These are phyloP conservation scores for Watsonalla binaria DNA, from an alignment of 2,888 invertebrate genomes.

Conservation along the genomic window DNA sequence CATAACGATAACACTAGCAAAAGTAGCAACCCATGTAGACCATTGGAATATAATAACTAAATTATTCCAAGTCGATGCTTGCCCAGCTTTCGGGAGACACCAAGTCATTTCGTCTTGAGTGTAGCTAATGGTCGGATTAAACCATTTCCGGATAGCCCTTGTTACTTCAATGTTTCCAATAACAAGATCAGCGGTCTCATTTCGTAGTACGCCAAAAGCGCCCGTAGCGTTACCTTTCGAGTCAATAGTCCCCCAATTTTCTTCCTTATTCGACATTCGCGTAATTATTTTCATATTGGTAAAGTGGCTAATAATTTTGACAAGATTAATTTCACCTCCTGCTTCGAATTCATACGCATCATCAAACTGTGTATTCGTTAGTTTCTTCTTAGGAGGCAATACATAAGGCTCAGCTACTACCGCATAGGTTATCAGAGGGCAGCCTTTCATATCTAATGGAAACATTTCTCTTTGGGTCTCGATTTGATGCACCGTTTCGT, in stretches of 20 bases:
- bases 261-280: slow-evolving; percentile 51
- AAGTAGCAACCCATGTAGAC: slow-evolving; percentile 66
- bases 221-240: slow-evolving; percentile 60
- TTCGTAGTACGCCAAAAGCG: slow-evolving; percentile 48
- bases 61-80: slow-evolving; percentile 68
- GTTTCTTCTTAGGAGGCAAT: slow-evolving; percentile 54
- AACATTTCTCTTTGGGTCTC: slow-evolving; percentile 53
- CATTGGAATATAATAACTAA: slow-evolving; percentile 69
- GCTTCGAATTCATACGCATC: slow-evolving; percentile 57
- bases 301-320: slow-evolving; percentile 67
- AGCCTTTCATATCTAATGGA: slow-evolving; percentile 60
- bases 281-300: slow-evolving; percentile 65
- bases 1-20: slow-evolving; percentile 51
- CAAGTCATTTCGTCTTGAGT: slow-evolving; percentile 74
- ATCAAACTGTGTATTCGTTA: slow-evolving; percentile 35
- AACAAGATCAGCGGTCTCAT: slow-evolving; percentile 55
- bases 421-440: slow-evolving; percentile 63
- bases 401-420: slow-evolving; percentile 71
- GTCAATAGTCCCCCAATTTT: slow-evolving; percentile 63
- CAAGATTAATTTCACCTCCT: slow-evolving; percentile 67
- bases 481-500: slow-evolving; percentile 43
- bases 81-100: slow-evolving; percentile 63
- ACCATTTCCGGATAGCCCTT: slow-evolving; percentile 60
- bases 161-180: slow-evolving; percentile 73
- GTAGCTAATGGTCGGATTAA: slow-evolving; percentile 66